Percentiles rank a stretch among this genome's conserved stretches.
phyloP scores from a whole-genome alignment of 2,113 vertebrate genomes.

The Neodontobutis hainanensis region DNA sequence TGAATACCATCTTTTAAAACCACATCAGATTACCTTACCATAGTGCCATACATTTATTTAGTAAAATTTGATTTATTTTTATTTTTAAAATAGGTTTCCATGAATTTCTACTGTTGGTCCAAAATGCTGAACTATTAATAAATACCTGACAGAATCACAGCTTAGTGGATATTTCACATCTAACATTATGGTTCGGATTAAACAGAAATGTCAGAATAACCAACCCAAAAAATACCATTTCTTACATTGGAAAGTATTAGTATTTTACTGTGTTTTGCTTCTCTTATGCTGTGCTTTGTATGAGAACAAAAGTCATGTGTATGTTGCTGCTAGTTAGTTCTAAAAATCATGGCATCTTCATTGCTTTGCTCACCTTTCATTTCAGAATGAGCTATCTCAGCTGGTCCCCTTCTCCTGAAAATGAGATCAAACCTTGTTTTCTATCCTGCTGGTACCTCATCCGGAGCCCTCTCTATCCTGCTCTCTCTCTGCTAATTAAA shows the following conservation, averaged over 20 bases:
- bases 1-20: too few species aligned
- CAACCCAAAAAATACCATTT: background rate
- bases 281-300: background rate
- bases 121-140: too few species aligned
- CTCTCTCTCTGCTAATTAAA: slow-evolving; percentile 76
- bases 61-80: too few species aligned
- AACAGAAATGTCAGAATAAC: background rate
- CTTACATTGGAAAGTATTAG: background rate
- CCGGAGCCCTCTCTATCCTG: slow-evolving; percentile 40
- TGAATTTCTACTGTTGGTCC: too few species aligned
- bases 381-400: slow-evolving; percentile 34
- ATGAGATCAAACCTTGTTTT: slow-evolving; percentile 62
- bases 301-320: slow-evolving; percentile 9
- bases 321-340: background rate
- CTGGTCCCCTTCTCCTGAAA: slow-evolving; percentile 45
- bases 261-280: background rate
- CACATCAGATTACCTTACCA: too few species aligned
- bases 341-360: slow-evolving; percentile 11
- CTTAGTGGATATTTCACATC: background rate
- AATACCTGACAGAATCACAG: background rate
- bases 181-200: background rate
- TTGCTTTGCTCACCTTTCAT: background rate
- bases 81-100: too few species aligned
- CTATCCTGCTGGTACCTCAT: slow-evolving; percentile 70
- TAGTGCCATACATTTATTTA: too few species aligned